phyloP scores from a whole-genome alignment of 2,888 invertebrate genomes.

The Rotaria magnacalcarata region DNA sequence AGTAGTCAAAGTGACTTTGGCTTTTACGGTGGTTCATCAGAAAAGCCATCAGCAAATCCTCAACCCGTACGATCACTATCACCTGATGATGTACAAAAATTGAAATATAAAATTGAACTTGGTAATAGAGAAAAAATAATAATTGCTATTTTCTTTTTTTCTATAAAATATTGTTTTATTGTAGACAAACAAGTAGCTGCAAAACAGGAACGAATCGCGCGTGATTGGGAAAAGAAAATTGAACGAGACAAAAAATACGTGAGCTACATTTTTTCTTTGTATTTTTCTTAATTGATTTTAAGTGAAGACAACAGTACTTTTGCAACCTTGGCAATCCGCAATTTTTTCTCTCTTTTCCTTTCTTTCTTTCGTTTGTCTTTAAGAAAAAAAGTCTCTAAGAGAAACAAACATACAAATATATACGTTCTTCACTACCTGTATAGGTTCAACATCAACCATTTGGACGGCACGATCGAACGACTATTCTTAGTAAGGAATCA shows the following conservation, averaged over 20 bases:
- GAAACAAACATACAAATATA: not conserved
- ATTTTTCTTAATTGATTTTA: not conserved
- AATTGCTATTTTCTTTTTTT: not conserved
- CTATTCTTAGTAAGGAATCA: not conserved
- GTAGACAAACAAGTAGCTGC: constrained; percentile 21
- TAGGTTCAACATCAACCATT: constrained; percentile 28
- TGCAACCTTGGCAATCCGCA: not conserved
- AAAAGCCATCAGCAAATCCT: not conserved
- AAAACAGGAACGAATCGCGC: not conserved
- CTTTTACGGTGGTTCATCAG: not conserved
- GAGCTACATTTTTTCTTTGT: not conserved
- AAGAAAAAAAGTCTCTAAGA: not conserved
- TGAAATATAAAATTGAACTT: constrained; percentile 21
- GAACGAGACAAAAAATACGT: constrained; percentile 10
- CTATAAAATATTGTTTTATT: not conserved
- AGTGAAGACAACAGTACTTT: not conserved
- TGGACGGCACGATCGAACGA: constrained; percentile 11
- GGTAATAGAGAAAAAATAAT: not conserved
- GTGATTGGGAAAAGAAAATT: constrained; percentile 24
- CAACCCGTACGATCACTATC: not conserved
- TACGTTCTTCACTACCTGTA: not conserved
- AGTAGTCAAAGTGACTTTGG: not conserved
- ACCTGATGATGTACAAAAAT: not conserved
- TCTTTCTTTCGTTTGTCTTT: not conserved
- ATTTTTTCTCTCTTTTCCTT: not conserved